Evolutionary conservation across 2,113 vertebrate genomes (phyloP).

Genomic region (Sciurus niger): DNA sequence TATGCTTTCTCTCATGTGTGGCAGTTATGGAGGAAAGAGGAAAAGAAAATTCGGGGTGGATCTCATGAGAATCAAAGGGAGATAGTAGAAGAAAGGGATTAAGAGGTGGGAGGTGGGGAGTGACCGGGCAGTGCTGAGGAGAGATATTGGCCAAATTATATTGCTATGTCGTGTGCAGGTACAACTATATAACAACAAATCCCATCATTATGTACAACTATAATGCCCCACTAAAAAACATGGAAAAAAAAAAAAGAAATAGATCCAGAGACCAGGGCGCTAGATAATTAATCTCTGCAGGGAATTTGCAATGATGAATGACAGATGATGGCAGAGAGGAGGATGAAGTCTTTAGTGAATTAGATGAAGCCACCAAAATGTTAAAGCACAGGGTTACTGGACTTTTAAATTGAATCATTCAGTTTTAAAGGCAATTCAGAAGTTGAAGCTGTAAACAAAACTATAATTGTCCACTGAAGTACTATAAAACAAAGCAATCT

Average conservation of each 20-base stretch:
- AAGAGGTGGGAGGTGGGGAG: too few relatives aligned
- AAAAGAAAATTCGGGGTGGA: too few relatives aligned
- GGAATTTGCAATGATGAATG: neutral
- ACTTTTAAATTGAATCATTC: neutral
- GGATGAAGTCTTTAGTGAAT: neutral
- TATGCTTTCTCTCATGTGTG: too few relatives aligned
- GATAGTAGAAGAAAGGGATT: too few relatives aligned
- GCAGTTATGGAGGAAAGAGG: too few relatives aligned
- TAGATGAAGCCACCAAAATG: neutral
- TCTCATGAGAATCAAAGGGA: too few relatives aligned
- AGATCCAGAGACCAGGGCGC: accelerated
- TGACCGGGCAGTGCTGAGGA: too few relatives aligned
- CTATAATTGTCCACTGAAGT: neutral
- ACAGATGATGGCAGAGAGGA: accelerated
- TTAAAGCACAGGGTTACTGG: neutral
- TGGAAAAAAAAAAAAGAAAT: neutral
- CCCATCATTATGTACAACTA: too few relatives aligned
- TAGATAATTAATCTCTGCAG: neutral
- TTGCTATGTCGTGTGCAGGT: too few relatives aligned
- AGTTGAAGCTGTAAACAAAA: conserved; percentile 7
- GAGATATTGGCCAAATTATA: too few relatives aligned
- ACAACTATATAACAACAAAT: too few relatives aligned
- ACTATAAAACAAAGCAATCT: neutral
- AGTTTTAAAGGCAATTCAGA: conserved; percentile 32
- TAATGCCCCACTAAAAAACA: too few relatives aligned